These are phyloP conservation scores for Osmoderma eremita DNA, from an alignment of 2,888 invertebrate genomes.

Conservation along the genomic window DNA sequence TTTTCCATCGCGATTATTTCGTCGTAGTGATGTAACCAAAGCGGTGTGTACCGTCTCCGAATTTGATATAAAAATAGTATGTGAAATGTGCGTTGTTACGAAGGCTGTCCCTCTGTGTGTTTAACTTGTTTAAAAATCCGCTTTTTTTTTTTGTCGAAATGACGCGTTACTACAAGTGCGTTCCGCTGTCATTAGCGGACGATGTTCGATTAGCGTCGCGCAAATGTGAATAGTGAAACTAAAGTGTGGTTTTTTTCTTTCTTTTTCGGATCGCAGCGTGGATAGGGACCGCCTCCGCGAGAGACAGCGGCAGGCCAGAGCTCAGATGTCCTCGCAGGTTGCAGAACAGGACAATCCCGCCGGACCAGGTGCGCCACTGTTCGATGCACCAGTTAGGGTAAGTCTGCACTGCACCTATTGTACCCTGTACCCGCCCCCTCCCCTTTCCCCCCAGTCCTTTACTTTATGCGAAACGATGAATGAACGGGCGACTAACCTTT, in stretches of 20 bases:
- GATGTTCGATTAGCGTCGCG: neutral
- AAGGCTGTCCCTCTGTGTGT: neutral
- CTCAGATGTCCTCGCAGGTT: slow-evolving; percentile 77
- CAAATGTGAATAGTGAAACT: neutral
- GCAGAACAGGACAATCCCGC: slow-evolving; percentile 68
- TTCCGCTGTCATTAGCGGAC: neutral
- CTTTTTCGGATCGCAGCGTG: slow-evolving; percentile 56
- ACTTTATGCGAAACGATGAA: too few relatives aligned
- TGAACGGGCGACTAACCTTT: too few relatives aligned
- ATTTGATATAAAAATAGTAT: too few relatives aligned
- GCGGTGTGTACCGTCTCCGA: too few relatives aligned
- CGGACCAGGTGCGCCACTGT: slow-evolving; percentile 67
- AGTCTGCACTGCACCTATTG: too few relatives aligned
- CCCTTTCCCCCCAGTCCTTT: too few relatives aligned
- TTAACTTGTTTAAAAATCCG: neutral
- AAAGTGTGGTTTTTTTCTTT: slow-evolving; percentile 30
- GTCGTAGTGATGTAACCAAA: too few relatives aligned
- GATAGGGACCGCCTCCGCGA: slow-evolving; percentile 82
- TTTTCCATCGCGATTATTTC: too few relatives aligned
- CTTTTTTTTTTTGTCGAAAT: too few relatives aligned
- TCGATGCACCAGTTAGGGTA: slow-evolving; percentile 74
- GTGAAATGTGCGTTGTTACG: too few relatives aligned
- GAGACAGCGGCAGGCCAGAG: slow-evolving; percentile 80
- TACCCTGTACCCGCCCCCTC: too few relatives aligned
- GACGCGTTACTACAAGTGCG: neutral